Percentiles rank a stretch among this genome's conserved stretches.
Evolutionary conservation across 1,140 invertebrate species (phyloP).

Genomic region (Littorina saxatilis): DNA sequence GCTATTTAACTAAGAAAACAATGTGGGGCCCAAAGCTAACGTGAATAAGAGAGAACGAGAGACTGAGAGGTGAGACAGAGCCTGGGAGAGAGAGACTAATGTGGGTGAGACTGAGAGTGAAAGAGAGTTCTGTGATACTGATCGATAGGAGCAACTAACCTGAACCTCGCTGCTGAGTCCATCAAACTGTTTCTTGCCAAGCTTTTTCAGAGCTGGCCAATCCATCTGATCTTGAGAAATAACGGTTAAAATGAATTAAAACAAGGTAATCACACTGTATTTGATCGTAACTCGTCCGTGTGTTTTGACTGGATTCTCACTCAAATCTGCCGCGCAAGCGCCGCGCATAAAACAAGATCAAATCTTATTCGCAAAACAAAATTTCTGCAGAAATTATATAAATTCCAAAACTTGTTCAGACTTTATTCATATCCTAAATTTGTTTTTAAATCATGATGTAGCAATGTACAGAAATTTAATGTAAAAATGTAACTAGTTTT

Average conservation of each 20-base stretch:
- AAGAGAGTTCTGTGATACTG: neutral
- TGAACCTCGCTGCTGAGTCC: neutral
- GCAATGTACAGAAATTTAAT: neutral
- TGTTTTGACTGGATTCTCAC: neutral
- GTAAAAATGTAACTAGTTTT: neutral
- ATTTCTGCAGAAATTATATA: too few relatives aligned
- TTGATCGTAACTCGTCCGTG: neutral
- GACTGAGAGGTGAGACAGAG: neutral
- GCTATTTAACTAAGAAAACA: too few relatives aligned
- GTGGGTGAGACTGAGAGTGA: neutral
- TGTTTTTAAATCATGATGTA: neutral
- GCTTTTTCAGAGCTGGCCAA: neutral
- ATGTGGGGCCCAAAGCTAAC: too few relatives aligned
- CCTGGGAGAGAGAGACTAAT: neutral
- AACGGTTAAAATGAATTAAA: neutral
- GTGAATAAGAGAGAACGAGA: too few relatives aligned
- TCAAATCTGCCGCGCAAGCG: conserved; percentile 11
- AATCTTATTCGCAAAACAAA: neutral
- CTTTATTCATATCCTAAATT: neutral
- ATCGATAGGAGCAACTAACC: neutral
- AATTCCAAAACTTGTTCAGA: neutral
- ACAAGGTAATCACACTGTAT: neutral
- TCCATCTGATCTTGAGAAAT: neutral
- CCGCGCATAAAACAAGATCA: neutral
- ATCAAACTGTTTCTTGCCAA: neutral